A percentile compares a stretch with the other conserved stretches of the same genome.
Evolutionary conservation across 2,888 invertebrate species (phyloP).

Genomic region (Helobdella robusta): DNA sequence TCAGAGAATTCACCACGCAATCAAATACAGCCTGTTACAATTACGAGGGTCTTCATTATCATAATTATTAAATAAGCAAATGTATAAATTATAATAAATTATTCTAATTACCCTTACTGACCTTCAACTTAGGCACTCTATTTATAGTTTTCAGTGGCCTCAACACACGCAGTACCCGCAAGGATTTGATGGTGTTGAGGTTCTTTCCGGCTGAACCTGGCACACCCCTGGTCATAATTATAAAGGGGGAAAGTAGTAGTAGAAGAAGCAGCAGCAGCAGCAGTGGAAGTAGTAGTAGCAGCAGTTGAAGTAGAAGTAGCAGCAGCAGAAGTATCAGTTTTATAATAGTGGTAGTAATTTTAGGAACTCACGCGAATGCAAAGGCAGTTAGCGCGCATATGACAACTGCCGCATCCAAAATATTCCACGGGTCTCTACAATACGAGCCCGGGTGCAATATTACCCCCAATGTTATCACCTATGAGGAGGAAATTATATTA

Average conservation of each 20-base stretch:
- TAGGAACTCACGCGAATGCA: slow-evolving; percentile 61
- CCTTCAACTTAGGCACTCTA: slow-evolving; percentile 88
- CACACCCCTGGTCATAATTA: slow-evolving; percentile 37
- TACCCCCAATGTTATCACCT: slow-evolving; percentile 69
- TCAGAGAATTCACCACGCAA: slow-evolving; percentile 99
- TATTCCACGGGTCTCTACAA: slow-evolving; percentile 95
- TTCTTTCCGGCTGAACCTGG: slow-evolving; percentile 56
- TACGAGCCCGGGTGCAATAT: slow-evolving; percentile 95
- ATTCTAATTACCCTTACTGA: slow-evolving; percentile 35
- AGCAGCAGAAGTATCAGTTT: background rate
- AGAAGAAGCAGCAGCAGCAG: background rate
- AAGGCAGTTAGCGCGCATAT: slow-evolving; percentile 95
- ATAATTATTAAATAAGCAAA: background rate
- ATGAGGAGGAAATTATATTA: too few species aligned
- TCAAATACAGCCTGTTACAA: slow-evolving; percentile 85
- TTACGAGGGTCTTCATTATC: background rate
- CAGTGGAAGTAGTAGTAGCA: background rate
- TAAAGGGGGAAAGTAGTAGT: background rate
- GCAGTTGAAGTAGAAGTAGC: background rate
- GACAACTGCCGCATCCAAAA: slow-evolving; percentile 97
- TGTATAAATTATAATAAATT: background rate
- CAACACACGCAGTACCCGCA: slow-evolving; percentile 93
- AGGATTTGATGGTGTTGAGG: slow-evolving; percentile 97
- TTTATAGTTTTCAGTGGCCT: slow-evolving; percentile 99
- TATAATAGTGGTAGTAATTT: background rate